Conservation (phyloP, 2,888 invertebrate species). For the Mythimna vitellina region DNA sequence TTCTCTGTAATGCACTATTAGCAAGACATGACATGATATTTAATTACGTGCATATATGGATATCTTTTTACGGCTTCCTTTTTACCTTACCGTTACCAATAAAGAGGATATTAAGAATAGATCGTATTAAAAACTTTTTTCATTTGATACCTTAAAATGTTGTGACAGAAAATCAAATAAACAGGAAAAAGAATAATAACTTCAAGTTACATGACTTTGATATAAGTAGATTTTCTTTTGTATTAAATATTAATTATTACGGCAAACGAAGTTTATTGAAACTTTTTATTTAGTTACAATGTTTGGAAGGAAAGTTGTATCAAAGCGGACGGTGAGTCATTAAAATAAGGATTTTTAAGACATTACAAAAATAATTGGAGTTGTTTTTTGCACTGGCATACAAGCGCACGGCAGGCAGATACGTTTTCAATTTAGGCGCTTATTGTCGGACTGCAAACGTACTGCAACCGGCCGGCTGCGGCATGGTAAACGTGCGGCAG, state of each 20-base stretch:
- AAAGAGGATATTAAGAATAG: not conserved
- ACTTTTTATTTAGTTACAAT: constrained; percentile 63
- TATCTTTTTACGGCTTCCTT: not conserved
- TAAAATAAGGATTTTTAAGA: not conserved
- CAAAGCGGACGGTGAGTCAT: constrained; percentile 72
- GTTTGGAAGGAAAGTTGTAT: constrained; percentile 71
- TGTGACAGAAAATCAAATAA: constrained; percentile 51
- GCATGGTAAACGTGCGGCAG: too few relatives aligned
- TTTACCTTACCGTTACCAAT: too few relatives aligned
- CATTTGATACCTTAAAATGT: constrained; percentile 1
- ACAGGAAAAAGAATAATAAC: constrained; percentile 65
- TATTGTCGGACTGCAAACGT: too few relatives aligned
- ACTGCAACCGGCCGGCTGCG: too few relatives aligned
- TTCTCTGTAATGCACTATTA: not conserved
- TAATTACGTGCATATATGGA: too few relatives aligned
- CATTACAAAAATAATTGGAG: not conserved
- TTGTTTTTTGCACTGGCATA: too few relatives aligned
- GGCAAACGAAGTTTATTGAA: constrained; percentile 49
- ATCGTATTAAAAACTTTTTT: constrained; percentile 27
- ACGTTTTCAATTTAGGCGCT: too few relatives aligned
- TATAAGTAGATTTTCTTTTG: constrained; percentile 53
- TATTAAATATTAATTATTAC: constrained; percentile 38
- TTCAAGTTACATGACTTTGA: constrained; percentile 59
- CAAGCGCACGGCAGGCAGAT: too few relatives aligned
- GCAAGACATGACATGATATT: too few relatives aligned